Evolutionary conservation across 2,797 vertebrate species (phyloP), one percentile per base, ranked within the genome.

Genomic region (Spinus olivaceus): DNA sequence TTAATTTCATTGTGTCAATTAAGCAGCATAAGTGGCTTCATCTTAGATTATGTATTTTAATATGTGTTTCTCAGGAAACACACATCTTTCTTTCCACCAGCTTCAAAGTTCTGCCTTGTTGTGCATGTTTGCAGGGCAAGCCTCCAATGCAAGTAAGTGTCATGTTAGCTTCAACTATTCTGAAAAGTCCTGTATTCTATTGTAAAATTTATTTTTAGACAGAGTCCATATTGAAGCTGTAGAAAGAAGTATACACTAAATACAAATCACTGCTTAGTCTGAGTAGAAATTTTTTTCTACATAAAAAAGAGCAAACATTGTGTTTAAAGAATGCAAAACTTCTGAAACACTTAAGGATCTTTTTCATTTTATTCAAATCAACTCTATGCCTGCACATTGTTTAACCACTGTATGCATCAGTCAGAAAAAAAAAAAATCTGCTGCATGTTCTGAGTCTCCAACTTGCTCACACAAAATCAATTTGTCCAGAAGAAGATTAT

Each of bases 401-500:
- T 92, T 86, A 81, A 78, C n/a, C 11, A 30, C 33, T 64, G 9
- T 33, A 39, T 57, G 30, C 28, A 69, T n/a, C 50, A 74, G 35
- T 33, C 30, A 10, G 8, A 39, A 42, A 61, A 63, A 33, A 33
- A 66, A 39, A 49, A 57, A 10, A 12, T 14, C 17, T 57, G 13
- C 42, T 85, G 20, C 25, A 9, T 57, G 17, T 89, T 88, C 32
- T 80, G 35, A 49, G 54, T 51, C 28, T 78, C 42, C 65, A 81
- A 6, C 37, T 72, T 92, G 23, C 37, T 91, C 41, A 59, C 54
- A 65, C 28, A 89, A 92, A 94, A 86, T 90, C 72, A 69, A 3
- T 96, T 92, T 92, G 70, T 61, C 54, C 85, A 65, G 84, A 88
- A 81, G 47, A 93, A 81, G 25, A 67, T 78, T 77, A 74, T 76